phyloP scores from a whole-genome alignment of 2,113 vertebrate species.

The Oncorhynchus masou region DNA sequence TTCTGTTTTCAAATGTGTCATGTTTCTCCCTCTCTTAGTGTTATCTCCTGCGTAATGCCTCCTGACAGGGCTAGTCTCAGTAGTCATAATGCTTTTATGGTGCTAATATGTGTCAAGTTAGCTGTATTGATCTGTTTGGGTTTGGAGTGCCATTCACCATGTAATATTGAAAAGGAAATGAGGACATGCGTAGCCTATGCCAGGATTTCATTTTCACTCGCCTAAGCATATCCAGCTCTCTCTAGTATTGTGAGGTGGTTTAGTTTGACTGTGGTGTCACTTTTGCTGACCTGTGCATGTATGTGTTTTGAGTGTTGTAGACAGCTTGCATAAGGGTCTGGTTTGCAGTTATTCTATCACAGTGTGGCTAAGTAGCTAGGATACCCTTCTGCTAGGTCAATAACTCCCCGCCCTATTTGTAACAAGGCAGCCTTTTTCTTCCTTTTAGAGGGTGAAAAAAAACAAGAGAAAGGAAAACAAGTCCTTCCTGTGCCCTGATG shows the following conservation, averaged over 20 bases:
- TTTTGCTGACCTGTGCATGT: conserved; percentile 52
- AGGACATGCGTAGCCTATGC: conserved; percentile 44
- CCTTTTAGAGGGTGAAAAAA: conserved; percentile 10
- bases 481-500: conserved; percentile 51
- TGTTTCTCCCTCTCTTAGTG: conserved; percentile 59
- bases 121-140: conserved; percentile 71
- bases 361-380: conserved; percentile 29
- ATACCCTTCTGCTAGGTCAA: conserved; percentile 29
- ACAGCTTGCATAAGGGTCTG: conserved; percentile 70
- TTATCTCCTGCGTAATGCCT: conserved; percentile 63
- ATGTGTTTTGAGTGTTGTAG: conserved; percentile 45
- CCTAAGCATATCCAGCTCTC: conserved; percentile 11
- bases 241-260: conserved; percentile 41
- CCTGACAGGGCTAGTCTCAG: conserved; percentile 72
- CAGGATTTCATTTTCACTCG: conserved; percentile 36
- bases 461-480: conserved; percentile 17
- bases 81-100: conserved; percentile 70
- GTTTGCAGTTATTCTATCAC: conserved; percentile 70
- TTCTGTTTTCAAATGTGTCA: conserved; percentile 59
- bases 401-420: conserved; percentile 37
- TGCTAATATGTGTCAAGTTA: conserved; percentile 74
- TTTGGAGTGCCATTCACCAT: conserved; percentile 72
- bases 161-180: conserved; percentile 55
- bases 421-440: conserved; percentile 54
- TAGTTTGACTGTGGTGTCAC: conserved; percentile 52